Base-by-base conservation (phyloP, 2,888 invertebrate species). In the Helleia helle region DNA sequence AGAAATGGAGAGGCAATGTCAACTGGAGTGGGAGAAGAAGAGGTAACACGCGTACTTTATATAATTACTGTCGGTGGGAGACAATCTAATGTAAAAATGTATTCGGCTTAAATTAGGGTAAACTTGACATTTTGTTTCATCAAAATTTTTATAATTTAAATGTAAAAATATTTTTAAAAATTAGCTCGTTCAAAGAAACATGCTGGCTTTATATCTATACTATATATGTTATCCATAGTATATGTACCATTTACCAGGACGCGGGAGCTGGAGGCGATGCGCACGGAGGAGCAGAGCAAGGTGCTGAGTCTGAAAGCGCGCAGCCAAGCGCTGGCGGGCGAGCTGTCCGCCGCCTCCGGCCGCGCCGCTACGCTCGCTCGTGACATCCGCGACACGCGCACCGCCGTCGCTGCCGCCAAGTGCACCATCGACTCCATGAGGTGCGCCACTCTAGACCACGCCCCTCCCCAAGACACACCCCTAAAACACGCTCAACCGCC, bases 371-470 rank as follows among this genome's bases (percentile, higher is more conserved):
- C 65, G 30, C 53, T 85, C 7, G 81, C 83, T 5, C 65, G 64
- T 38, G 70, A 69, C 14, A 86, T 84, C 9, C 49, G 85, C 0
- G 81, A 79, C 47, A 85, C 85, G 0, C 58, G 85, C 29, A 91
- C 93, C 3, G 94, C 93, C 1, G 96, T 98, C 0, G 94, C 96
- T 0, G 91, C 93, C 25, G 93, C 96, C 1, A 98, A 98, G 72
- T 89, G 94, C 1, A 94, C 95, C n/a, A 99, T 99, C 43, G 99
- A 99, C 67, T 93, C 94, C 0, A 98, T 98, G 98, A 86, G 93
- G 65, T 88, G 2, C 50, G 34, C 11, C 18, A 17, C 15, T n/a
- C 29, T 13, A 17, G 5, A 11, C 17, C 28, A 7, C 22, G 22
- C 6, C 22, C 22, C 8, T 22, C 15, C 15, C 15, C 57, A 39